A percentile compares a stretch with the other conserved stretches of the same genome.
Evolutionary conservation across 2,888 invertebrate genomes (phyloP).

Genomic region (Tinea semifulvella): DNA sequence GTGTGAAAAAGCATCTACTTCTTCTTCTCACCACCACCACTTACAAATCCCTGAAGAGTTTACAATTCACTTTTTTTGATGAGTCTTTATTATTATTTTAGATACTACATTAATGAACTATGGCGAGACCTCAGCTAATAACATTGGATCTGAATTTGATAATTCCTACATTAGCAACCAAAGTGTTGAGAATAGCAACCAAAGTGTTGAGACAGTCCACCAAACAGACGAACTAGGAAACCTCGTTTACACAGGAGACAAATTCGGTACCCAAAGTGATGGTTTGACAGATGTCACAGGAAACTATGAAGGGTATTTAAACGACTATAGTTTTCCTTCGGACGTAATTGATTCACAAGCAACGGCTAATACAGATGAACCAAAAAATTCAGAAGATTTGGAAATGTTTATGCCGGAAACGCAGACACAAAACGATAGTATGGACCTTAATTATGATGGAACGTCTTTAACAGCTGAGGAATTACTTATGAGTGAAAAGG

Average conservation of each 20-base stretch:
- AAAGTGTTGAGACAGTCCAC: slow-evolving; percentile 44
- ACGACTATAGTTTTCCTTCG: slow-evolving; percentile 48
- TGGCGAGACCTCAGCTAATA: slow-evolving; percentile 37
- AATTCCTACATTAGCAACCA: slow-evolving; percentile 29
- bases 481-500: slow-evolving; percentile 59
- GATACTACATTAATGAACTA: slow-evolving; percentile 57
- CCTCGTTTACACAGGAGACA: slow-evolving; percentile 42
- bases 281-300: slow-evolving; percentile 37
- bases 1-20: too few relatives aligned
- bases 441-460: neutral
- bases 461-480: slow-evolving; percentile 40
- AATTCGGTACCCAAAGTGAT: slow-evolving; percentile 36
- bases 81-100: slow-evolving; percentile 25
- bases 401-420: neutral
- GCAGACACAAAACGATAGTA: neutral
- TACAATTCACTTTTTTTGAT: too few relatives aligned
- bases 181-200: slow-evolving; percentile 36
- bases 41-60: too few relatives aligned
- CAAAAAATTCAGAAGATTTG: neutral
- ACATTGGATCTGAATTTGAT: slow-evolving; percentile 38
- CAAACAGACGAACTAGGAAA: slow-evolving; percentile 53
- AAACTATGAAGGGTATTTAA: slow-evolving; percentile 48
- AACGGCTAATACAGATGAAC: slow-evolving; percentile 19
- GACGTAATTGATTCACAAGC: slow-evolving; percentile 22
- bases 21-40: too few relatives aligned